These are phyloP conservation scores for Cephus nigrinus DNA, from an alignment of 2,888 invertebrate species.

Conservation along the genomic window DNA sequence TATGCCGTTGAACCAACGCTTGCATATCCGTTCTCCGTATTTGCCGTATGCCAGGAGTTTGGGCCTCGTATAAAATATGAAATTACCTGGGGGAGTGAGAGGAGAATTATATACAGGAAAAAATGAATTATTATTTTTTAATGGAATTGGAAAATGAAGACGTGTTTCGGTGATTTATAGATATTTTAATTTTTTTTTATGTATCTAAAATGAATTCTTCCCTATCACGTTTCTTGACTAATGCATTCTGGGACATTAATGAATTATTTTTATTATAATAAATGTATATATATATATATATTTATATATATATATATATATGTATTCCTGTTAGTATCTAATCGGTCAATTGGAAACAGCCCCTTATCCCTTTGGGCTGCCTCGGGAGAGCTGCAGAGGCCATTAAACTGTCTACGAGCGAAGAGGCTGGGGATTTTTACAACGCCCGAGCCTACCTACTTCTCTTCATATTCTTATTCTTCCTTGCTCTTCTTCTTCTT, in stretches of 20 bases:
- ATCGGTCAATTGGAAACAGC: conserved; percentile 52
- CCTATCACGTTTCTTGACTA: neutral
- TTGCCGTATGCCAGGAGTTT: neutral
- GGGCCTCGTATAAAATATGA: neutral
- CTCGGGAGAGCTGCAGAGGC: conserved; percentile 49
- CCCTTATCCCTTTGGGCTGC: conserved; percentile 49
- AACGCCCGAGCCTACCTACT: conserved; percentile 46
- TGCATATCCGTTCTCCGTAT: neutral
- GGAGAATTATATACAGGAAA: neutral
- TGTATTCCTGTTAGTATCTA: conserved; percentile 13
- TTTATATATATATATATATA: neutral
- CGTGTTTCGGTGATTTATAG: neutral
- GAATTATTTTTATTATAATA: neutral
- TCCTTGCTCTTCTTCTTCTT: conserved; percentile 21
- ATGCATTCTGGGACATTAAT: neutral
- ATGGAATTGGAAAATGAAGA: neutral
- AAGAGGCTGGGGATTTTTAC: conserved; percentile 51
- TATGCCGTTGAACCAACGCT: neutral
- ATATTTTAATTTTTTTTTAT: neutral
- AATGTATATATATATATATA: neutral
- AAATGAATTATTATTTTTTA: neutral
- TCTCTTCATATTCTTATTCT: conserved; percentile 26
- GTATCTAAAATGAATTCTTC: neutral
- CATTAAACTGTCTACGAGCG: conserved; percentile 61
- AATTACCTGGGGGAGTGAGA: neutral